These are phyloP conservation scores for Antheraea mylitta DNA, from an alignment of 1,140 invertebrate genomes.

Conservation along the genomic window DNA sequence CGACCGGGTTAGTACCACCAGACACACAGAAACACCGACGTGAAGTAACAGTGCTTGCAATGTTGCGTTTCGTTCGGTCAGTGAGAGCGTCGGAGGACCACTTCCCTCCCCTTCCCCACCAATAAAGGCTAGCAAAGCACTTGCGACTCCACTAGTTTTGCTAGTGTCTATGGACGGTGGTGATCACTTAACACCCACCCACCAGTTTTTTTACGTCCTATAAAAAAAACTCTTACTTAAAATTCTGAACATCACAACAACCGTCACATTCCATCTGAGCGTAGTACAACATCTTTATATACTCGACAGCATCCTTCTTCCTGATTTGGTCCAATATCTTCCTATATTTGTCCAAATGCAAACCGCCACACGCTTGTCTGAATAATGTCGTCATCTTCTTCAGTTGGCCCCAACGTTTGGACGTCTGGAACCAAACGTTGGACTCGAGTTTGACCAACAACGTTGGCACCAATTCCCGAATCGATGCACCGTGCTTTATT, in stretches of 20 bases:
- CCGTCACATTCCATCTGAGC: constrained; percentile 23
- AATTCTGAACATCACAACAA: constrained; percentile 30
- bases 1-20: too few relatives aligned
- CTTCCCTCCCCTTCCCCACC: too few relatives aligned
- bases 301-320: constrained; percentile 20
- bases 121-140: too few relatives aligned
- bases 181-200: too few relatives aligned
- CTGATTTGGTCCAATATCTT: constrained; percentile 17
- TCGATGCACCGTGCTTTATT: neutral
- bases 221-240: constrained; percentile 25
- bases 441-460: neutral
- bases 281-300: constrained; percentile 33
- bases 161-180: too few relatives aligned
- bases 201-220: too few relatives aligned
- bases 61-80: too few relatives aligned
- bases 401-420: constrained; percentile 3
- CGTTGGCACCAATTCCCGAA: neutral
- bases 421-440: neutral
- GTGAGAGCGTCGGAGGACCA: too few relatives aligned
- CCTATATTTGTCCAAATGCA: constrained; percentile 18
- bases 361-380: constrained; percentile 15
- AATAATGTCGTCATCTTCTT: constrained; percentile 20
- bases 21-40: too few relatives aligned
- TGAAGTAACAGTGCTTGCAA: too few relatives aligned
- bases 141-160: too few relatives aligned